A percentile compares a stretch with the other conserved stretches of the same genome.
phyloP scores from a whole-genome alignment of 2,888 invertebrate species.

The Pollenia labialis region DNA sequence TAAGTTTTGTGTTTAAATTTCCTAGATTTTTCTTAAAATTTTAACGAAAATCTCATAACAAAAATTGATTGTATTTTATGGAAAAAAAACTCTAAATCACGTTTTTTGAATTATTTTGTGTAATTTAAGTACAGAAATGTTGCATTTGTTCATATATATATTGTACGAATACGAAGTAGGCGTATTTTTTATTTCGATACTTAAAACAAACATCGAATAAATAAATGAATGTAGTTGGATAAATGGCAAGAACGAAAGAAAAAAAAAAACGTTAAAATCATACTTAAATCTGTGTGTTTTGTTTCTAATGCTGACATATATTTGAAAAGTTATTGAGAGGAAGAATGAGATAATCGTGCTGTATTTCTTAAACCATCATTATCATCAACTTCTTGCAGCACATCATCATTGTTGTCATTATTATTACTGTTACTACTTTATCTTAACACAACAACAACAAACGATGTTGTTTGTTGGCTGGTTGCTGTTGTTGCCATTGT shows the following conservation, averaged over 20 bases:
- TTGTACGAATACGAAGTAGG: conserved; percentile 50
- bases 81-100: conserved; percentile 59
- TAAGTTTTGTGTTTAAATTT: conserved; percentile 23
- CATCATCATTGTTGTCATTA: conserved; percentile 50
- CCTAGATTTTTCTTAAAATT: conserved; percentile 11
- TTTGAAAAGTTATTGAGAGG: conserved; percentile 57
- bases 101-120: conserved; percentile 70
- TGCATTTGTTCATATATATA: conserved; percentile 19
- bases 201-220: conserved; percentile 59
- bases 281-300: conserved; percentile 48
- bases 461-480: neutral
- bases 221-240: conserved; percentile 51
- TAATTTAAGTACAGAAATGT: conserved; percentile 63
- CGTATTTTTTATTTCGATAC: conserved; percentile 67
- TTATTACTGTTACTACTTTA: conserved; percentile 58
- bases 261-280: conserved; percentile 38
- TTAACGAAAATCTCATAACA: conserved; percentile 28
- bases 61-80: conserved; percentile 38
- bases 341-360: conserved; percentile 65
- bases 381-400: conserved; percentile 19
- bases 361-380: conserved; percentile 38
- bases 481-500: conserved; percentile 9
- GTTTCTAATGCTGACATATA: conserved; percentile 58
- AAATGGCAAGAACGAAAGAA: conserved; percentile 12
- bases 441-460: conserved; percentile 18